Base-by-base conservation (phyloP, 2,888 invertebrate species). In the Hemaris fuciformis region DNA sequence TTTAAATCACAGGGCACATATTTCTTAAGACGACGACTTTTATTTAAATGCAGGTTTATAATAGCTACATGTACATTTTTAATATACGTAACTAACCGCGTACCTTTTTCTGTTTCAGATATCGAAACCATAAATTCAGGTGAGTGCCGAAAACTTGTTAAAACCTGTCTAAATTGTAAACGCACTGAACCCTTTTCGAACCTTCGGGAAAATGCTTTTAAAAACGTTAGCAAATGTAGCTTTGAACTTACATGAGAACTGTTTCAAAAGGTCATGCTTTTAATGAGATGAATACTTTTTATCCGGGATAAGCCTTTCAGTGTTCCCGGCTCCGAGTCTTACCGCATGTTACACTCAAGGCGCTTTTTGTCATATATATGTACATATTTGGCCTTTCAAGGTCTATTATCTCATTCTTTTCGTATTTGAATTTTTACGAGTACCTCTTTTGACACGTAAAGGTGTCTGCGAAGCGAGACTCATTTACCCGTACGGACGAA, bases 281-380 rank as follows among this genome's bases (percentile, higher is more conserved):
- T 81, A 81, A 84, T 84, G 81, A 79, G 76, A 81, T 79, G 78
- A 82, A 79, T 78, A 75, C 74, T 66, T 65, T 75, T 74, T 69
- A 66, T 66, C 69, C 74, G 74, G 48, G 77, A 75, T 81, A 80
- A 83, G 75, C 77, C 72, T 76, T 73, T 72, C 66, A 71, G 22
- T 38, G 66, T 66, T 58, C 31, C 53, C 18, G 31, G 27, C 45
- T n/a, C n/a, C n/a, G n/a, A n/a, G 18, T 18, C 15, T 18, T 31
- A 31, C 53, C 53, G 27, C 27, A 53, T 31, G 18, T 31, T 25
- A 8, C 53, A 27, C 53, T 53, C 27, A 66, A 61, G 62, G 64
- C 64, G 62, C 66, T 53, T 65, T 66, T 65, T 66, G 67, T 70
- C 67, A 57, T 61, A 65, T 66, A n/a, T n/a, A n/a, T n/a, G n/a